Percentiles rank a stretch among this genome's conserved stretches.
These are phyloP conservation scores for Pelagia noctiluca DNA, from an alignment of 30 jellyfish, hydroid and myxozoan genomes.

Conservation along the genomic window DNA sequence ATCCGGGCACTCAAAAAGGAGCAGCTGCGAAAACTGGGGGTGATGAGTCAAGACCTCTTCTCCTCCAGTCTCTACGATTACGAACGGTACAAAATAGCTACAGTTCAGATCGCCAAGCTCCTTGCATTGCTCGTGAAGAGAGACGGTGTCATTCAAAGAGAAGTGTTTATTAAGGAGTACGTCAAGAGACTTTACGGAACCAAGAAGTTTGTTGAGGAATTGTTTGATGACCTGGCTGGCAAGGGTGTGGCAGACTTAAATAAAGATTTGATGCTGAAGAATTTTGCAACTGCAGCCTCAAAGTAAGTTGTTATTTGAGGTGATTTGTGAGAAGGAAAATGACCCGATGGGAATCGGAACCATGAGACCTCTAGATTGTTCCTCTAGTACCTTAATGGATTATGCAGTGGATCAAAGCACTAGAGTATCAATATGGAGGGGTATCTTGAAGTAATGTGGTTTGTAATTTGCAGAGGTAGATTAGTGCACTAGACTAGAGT, in stretches of 20 bases:
- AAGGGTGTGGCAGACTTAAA: slow-evolving; percentile 13
- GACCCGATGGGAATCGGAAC: not conserved
- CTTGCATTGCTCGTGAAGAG: slow-evolving; percentile 49
- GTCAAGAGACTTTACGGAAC: slow-evolving; percentile 51
- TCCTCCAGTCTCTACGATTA: slow-evolving; percentile 67
- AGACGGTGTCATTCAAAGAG: slow-evolving; percentile 33
- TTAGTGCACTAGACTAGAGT: too few species aligned
- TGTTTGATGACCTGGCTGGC: slow-evolving; percentile 34
- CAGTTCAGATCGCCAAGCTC: slow-evolving; percentile 46
- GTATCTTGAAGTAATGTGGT: too few species aligned
- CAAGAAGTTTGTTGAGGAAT: slow-evolving; percentile 16
- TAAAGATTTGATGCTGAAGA: slow-evolving; percentile 39
- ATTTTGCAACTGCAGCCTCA: slow-evolving; percentile 18
- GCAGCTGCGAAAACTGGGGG: slow-evolving; percentile 68
- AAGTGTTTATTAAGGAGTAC: slow-evolving; percentile 34
- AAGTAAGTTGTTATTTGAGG: slow-evolving; percentile 2
- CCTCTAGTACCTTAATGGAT: not conserved
- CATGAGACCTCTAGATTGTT: not conserved
- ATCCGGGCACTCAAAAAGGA: slow-evolving; percentile 54
- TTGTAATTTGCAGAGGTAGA: too few species aligned
- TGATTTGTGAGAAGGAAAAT: not conserved
- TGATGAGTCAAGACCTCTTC: slow-evolving; percentile 36
- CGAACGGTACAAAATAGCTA: slow-evolving; percentile 51
- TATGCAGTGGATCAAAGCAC: too few species aligned
- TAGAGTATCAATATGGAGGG: too few species aligned